A percentile compares a stretch with the other conserved stretches of the same genome.
These are phyloP conservation scores for Lycophotia porphyrea DNA, from an alignment of 2,888 invertebrate species.

Conservation along the genomic window DNA sequence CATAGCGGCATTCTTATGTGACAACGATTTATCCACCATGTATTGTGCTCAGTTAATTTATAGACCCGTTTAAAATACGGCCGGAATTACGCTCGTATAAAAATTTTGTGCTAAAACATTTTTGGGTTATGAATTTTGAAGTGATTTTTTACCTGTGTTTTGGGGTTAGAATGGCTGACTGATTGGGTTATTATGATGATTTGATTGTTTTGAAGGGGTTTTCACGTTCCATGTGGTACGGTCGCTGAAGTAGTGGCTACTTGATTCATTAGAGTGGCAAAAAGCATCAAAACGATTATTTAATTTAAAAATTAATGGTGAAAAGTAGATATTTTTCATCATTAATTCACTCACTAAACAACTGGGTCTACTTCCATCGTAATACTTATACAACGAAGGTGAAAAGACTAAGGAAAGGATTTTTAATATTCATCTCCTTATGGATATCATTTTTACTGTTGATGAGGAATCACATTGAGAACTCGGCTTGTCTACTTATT, in stretches of 20 bases:
- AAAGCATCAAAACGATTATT: too few species aligned
- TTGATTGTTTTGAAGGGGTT: not conserved
- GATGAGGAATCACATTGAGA: not conserved
- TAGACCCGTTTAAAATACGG: constrained; percentile 82
- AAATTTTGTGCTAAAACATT: constrained; percentile 66
- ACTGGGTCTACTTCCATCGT: too few species aligned
- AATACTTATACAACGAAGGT: not conserved
- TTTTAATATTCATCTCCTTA: not conserved
- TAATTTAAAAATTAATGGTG: too few species aligned
- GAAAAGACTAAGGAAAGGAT: not conserved
- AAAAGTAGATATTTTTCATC: not conserved
- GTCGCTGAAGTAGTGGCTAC: not conserved
- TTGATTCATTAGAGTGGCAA: not conserved
- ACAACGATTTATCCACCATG: constrained; percentile 89
- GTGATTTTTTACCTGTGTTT: constrained; percentile 39
- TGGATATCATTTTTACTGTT: not conserved
- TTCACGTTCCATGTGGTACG: not conserved
- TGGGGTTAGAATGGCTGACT: not conserved
- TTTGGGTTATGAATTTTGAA: constrained; percentile 55
- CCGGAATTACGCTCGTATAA: constrained; percentile 82
- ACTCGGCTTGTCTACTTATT: not conserved
- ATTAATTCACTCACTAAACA: not conserved
- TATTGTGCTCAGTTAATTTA: constrained; percentile 88
- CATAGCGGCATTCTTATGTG: constrained; percentile 89
- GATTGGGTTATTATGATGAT: constrained; percentile 15